Evolutionary conservation across 53 echinoderm and acorn worm species (phyloP).

Genomic region (Apostichopus leukothele): DNA sequence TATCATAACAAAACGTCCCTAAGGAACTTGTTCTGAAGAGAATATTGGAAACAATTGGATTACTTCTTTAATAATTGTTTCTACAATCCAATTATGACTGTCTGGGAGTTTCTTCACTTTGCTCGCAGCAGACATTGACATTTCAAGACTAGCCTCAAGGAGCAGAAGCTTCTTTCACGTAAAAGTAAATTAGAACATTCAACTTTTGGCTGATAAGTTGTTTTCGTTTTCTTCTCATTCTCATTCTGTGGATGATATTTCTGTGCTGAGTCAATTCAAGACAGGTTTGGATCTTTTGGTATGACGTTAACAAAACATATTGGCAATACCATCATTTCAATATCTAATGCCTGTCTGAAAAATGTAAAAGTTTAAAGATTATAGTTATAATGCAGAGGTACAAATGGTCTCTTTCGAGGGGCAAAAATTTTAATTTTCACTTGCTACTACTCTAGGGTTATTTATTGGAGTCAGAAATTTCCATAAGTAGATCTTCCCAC

Average conservation of each 20-base stretch:
- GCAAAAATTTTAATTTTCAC: no score
- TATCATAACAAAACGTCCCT: not conserved
- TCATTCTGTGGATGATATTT: no score
- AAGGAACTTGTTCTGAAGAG: not conserved
- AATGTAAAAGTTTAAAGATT: no score
- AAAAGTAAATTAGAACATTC: not conserved
- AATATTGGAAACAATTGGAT: constrained; percentile 9
- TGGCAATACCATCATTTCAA: not conserved
- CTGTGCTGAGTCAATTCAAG: no score
- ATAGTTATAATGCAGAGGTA: no score
- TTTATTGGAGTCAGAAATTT: no score
- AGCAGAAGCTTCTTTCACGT: not conserved
- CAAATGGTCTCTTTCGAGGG: no score
- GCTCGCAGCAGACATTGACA: not conserved
- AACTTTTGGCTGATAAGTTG: no score
- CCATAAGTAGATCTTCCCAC: no score
- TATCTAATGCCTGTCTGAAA: not conserved
- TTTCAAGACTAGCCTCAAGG: not conserved
- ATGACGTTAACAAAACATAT: not conserved
- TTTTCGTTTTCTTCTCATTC: no score
- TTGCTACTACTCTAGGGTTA: no score
- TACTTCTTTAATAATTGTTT: not conserved
- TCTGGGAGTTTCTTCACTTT: constrained; percentile 1
- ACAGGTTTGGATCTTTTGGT: not conserved
- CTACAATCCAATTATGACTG: not conserved